Base-by-base conservation (phyloP, 2,113 vertebrate genomes). In the Phainopepla nitens region DNA sequence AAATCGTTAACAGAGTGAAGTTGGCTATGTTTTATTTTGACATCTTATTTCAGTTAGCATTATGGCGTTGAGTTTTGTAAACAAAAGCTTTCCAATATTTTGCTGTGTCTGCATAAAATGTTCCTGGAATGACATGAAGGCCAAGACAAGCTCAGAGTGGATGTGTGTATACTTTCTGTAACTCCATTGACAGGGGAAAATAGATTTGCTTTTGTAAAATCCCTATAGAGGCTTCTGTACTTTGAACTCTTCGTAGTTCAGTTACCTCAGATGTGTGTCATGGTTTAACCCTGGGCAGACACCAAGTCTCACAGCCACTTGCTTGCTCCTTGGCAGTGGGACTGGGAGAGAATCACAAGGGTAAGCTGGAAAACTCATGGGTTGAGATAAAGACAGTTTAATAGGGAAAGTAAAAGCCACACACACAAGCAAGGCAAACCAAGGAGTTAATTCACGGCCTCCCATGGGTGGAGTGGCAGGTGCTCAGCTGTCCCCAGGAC, bases 401-500 rank as follows among this genome's bases (percentile, higher is more conserved):
- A 11, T 19, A 25, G 29, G n/a, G n/a, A 21, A 75, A 54, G n/a
- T 8, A 61, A 6, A 60, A 76, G 47, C 17, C 1, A 0, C 2
- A 5, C n/a, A 31, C 8, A 9, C 21, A 68, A 35, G 24, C n/a
- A 61, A 47, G 33, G 23, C 51, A 73, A 73, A 66, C 8, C 19
- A 29, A 61, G 61, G 70, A 82, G 31, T 68, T 53, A 17, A 47
- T 31, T n/a, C 39, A 3, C 7, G 31, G 39, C 29, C 33, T 89
- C 61, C n/a, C 29, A 41, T 0, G 0, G n/a, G 31, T 0, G 1
- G 10, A n/a, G n/a, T n/a, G n/a, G 23, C 13, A 17, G 36, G n/a
- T 75, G 24, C 22, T 25, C 47, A 75, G 33, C 39, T 28, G 19
- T 28, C 17, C 15, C 54, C 61, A 54, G 54, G n/a, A 69, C 24